A percentile compares a stretch with the other conserved stretches of the same genome.
phyloP scores from a whole-genome alignment of 2,888 invertebrate species.

The Chrysodeixis includens region DNA sequence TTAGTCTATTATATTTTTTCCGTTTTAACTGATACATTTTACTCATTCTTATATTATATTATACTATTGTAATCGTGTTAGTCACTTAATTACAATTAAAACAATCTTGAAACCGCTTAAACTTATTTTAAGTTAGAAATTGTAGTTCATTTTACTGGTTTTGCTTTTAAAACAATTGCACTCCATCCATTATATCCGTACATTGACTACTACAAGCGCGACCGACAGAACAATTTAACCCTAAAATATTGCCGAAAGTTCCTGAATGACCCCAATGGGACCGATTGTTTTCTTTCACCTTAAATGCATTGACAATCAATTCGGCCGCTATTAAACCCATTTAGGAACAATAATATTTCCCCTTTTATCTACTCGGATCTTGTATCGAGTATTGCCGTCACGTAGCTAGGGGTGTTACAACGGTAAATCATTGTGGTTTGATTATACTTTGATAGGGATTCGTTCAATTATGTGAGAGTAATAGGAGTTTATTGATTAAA shows the following conservation, averaged over 20 bases:
- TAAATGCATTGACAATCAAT: slow-evolving; percentile 2
- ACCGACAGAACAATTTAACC: neutral
- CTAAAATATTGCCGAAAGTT: neutral
- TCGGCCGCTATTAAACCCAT: neutral
- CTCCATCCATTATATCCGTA: too few relatives aligned
- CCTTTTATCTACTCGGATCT: neutral
- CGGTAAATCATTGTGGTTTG: slow-evolving; percentile 26
- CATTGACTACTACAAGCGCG: neutral
- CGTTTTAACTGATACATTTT: too few relatives aligned
- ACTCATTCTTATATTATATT: too few relatives aligned
- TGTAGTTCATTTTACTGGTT: too few relatives aligned
- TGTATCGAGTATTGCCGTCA: slow-evolving; percentile 25
- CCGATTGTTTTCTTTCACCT: neutral
- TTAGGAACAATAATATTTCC: neutral
- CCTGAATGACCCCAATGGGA: neutral
- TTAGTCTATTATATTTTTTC: too few relatives aligned
- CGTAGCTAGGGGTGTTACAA: slow-evolving; percentile 19
- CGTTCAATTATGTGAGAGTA: slow-evolving; percentile 13
- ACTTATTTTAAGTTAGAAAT: too few relatives aligned
- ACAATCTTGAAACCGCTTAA: too few relatives aligned
- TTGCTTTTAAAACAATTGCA: too few relatives aligned
- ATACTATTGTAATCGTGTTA: too few relatives aligned
- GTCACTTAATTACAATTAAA: too few relatives aligned
- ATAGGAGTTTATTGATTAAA: slow-evolving; percentile 19
- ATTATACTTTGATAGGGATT: slow-evolving; percentile 19